These are phyloP conservation scores for Formica selysi DNA, from an alignment of 1,140 invertebrate species.

Conservation along the genomic window DNA sequence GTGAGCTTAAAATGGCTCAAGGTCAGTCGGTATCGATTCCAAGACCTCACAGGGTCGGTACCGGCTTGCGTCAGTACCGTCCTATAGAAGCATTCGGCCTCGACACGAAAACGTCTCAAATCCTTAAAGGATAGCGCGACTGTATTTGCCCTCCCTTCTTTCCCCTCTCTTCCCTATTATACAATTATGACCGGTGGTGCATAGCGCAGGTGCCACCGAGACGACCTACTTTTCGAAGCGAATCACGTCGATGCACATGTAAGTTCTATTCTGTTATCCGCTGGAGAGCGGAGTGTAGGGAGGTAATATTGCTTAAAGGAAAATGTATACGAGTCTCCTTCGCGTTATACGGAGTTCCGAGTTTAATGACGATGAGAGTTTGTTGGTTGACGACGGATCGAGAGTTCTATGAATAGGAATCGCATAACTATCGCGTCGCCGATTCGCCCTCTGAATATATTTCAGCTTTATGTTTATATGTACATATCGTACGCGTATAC, in stretches of 20 bases:
- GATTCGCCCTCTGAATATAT: constrained; percentile 29
- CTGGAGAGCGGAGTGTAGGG: neutral
- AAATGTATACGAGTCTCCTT: constrained; percentile 18
- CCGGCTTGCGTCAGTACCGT: constrained; percentile 73
- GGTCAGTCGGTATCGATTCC: constrained; percentile 80
- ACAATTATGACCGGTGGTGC: neutral
- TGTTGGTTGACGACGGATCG: constrained; percentile 47
- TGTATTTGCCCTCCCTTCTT: neutral
- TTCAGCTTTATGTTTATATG: constrained; percentile 25
- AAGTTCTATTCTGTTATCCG: constrained; percentile 21
- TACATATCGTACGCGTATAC: neutral
- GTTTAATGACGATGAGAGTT: constrained; percentile 59
- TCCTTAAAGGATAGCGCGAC: constrained; percentile 68
- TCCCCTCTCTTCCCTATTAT: no score
- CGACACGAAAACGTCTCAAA: constrained; percentile 66
- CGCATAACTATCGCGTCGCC: constrained; percentile 36
- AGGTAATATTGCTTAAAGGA: constrained; percentile 6
- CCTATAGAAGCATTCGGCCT: constrained; percentile 63
- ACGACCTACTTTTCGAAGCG: constrained; percentile 51
- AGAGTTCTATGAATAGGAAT: constrained; percentile 45
- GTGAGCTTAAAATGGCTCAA: constrained; percentile 80
- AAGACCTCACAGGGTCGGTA: constrained; percentile 72
- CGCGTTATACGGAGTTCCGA: constrained; percentile 21
- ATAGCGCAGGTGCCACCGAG: constrained; percentile 27
- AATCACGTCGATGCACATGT: constrained; percentile 38